Base-by-base conservation (phyloP, 2,888 invertebrate species). In the Congeria kusceri region DNA sequence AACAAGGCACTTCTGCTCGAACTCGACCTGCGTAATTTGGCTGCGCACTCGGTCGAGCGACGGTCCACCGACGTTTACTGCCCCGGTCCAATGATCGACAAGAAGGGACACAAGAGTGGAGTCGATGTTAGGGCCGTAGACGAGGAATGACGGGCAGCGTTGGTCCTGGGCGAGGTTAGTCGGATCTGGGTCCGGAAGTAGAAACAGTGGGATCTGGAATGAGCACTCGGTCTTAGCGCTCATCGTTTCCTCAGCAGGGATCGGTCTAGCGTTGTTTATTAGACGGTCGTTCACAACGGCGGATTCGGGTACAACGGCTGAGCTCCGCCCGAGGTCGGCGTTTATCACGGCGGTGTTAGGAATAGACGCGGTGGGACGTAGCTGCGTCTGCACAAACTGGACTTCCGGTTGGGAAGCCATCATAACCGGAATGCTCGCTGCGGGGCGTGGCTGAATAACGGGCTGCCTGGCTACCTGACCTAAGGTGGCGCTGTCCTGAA, bases 1-100 rank as follows among this genome's bases (percentile, higher is more conserved):
- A 29, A 76, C 32, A 11, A 80, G 66, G 56, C 65, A 76, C 39
- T 59, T 62, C 32, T 65, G 71, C 25, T 80, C 80, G 44, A 80
- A 80, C 9, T 76, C 80, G 7, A 53, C 49, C 56, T 78, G 78
- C 5, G 78, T 59, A 39, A 78, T 65, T 32, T 64, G 57, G 44
- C 58, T 64, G 29, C 46, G 63, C 5, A 72, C 49, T 5, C 20
- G 46, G 20, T 29, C 25, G 20, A 72, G 23, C 1, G 46, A 20
- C 11, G 63, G n/a, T 11, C 29, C 47, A 13, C 27, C 23, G 44
- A 29, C 11, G 11, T 53, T 44, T n/a, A 23, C 11, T 11, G 63
- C 13, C 23, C 58, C 58, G 11, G 64, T 25, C 64, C 63, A 72
- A n/a, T 72, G 71, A 4, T 72, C 64, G 11, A 72, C 64, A 57